Conservation (phyloP, 2,797 vertebrate genomes). For the Glyptemys insculpta region DNA sequence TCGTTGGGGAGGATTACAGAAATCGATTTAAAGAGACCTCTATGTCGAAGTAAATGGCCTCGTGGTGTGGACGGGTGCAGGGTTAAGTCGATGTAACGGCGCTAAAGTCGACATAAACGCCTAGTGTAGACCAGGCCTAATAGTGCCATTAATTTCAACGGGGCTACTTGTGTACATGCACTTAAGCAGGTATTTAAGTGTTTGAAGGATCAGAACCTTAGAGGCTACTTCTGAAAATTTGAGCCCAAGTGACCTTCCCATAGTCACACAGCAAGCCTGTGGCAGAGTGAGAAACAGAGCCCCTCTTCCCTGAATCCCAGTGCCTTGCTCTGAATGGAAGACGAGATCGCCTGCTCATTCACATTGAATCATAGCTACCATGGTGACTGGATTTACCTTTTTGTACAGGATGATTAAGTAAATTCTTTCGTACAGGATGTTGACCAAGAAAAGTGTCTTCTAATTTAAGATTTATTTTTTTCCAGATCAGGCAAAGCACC, state of each 20-base stretch:
- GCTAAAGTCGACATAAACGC: too few relatives aligned
- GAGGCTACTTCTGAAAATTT: neutral
- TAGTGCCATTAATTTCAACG: neutral
- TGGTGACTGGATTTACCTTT: neutral
- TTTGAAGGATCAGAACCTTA: neutral
- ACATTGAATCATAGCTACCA: accelerated
- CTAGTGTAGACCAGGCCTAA: too few relatives aligned
- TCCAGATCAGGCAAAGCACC: neutral
- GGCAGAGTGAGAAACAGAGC: neutral
- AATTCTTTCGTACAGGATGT: neutral
- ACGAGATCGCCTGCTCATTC: neutral
- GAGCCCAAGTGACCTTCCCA: neutral
- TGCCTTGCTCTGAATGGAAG: neutral
- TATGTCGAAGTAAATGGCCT: too few relatives aligned
- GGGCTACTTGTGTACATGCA: neutral
- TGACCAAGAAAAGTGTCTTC: neutral
- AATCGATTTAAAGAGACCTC: too few relatives aligned
- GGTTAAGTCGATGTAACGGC: too few relatives aligned
- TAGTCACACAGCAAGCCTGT: neutral
- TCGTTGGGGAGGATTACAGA: too few relatives aligned
- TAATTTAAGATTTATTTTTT: neutral
- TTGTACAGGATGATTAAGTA: neutral
- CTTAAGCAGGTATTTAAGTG: neutral
- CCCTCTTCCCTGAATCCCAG: neutral
- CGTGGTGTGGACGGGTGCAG: too few relatives aligned